These are phyloP conservation scores for Lepidochitona cinerea DNA, from an alignment of 2,888 invertebrate species.

Conservation along the genomic window DNA sequence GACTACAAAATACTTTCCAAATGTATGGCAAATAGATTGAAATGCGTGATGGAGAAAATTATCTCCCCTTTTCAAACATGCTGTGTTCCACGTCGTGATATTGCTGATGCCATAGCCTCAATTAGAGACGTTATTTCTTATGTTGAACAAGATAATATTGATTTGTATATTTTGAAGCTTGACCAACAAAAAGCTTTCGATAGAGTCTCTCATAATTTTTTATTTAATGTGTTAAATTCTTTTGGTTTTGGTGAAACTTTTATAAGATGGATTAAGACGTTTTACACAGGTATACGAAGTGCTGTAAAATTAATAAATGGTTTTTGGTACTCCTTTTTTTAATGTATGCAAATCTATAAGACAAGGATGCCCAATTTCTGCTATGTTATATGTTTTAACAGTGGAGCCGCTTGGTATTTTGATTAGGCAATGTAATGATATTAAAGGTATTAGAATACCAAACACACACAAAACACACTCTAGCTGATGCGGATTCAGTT, in stretches of 20 bases:
- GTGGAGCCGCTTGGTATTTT: too few relatives aligned
- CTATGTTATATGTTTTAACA: not conserved
- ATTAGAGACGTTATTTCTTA: not conserved
- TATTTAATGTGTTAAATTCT: not conserved
- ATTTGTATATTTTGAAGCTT: not conserved
- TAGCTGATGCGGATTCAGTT: not conserved
- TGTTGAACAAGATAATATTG: not conserved
- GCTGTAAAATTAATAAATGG: not conserved
- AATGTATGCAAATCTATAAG: not conserved
- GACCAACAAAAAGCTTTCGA: not conserved
- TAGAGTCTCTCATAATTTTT: not conserved
- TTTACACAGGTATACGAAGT: not conserved
- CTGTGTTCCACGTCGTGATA: not conserved
- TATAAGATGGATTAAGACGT: not conserved
- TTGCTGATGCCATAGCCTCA: not conserved
- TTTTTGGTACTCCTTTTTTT: not conserved
- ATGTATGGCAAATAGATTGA: not conserved
- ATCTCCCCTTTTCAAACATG: not conserved
- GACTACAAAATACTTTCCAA: not conserved
- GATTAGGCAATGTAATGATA: too few relatives aligned
- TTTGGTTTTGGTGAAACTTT: not conserved
- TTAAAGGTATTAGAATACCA: too few relatives aligned
- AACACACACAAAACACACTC: not conserved
- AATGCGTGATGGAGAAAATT: not conserved
- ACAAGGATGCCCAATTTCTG: not conserved